phyloP scores from a whole-genome alignment of 37 sponge, comb jelly and placozoan species.

The Oopsacas minuta region DNA sequence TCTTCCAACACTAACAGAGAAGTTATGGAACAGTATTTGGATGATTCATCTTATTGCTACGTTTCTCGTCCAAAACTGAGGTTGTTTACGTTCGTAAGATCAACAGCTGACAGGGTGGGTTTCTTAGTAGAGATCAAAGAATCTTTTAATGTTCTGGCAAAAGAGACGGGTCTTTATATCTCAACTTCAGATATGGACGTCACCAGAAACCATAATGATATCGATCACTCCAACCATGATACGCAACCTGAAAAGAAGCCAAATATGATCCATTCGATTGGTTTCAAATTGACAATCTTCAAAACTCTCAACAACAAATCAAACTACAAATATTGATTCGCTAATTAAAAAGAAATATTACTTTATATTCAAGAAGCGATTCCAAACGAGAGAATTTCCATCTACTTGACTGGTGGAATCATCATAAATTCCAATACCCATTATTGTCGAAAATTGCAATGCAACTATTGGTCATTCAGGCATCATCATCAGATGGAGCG shows the following conservation, averaged over 20 bases:
- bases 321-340: conserved; percentile 1
- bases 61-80: background rate
- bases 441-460: background rate
- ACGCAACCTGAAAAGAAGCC: conserved; percentile 14
- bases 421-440: background rate
- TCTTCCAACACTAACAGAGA: conserved; percentile 14
- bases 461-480: conserved; percentile 13
- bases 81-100: conserved; percentile 18
- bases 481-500: background rate
- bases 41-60: conserved; percentile 13
- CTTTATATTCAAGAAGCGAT: background rate
- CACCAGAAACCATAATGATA: background rate
- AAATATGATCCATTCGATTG: conserved; percentile 16
- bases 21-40: conserved; percentile 13
- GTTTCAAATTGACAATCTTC: background rate
- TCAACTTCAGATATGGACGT: background rate
- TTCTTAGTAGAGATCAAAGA: background rate
- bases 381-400: conserved; percentile 6
- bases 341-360: background rate
- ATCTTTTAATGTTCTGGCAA: background rate
- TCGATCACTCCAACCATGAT: conserved; percentile 10
- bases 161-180: conserved; percentile 1
- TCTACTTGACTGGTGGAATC: background rate
- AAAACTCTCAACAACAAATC: conserved; percentile 12
- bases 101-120: conserved; percentile 5